Percentiles rank a stretch among this genome's conserved stretches.
Conservation (phyloP, 2,797 vertebrate species). For the Onychomys torridus region DNA sequence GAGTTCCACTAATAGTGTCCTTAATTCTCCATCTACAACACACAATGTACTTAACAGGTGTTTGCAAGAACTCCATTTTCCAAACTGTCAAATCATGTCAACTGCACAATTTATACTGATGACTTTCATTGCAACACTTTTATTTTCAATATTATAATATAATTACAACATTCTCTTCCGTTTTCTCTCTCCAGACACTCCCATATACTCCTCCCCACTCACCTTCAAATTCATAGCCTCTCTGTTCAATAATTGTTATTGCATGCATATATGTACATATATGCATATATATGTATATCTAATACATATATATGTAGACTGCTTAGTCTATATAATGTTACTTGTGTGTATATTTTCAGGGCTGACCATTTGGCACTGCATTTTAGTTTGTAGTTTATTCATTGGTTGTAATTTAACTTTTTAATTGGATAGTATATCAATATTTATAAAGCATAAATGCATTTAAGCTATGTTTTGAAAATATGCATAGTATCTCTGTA, state of each 20-base stretch:
- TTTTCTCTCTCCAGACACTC: neutral
- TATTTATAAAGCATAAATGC: neutral
- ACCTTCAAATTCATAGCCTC: neutral
- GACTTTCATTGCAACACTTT: neutral
- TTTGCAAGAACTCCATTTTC: neutral
- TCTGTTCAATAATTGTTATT: neutral
- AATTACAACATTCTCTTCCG: neutral
- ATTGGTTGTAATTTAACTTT: neutral
- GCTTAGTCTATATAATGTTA: neutral
- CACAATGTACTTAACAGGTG: neutral
- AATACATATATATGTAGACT: neutral
- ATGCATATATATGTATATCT: neutral
- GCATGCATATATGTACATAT: neutral
- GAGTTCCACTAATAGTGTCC: neutral
- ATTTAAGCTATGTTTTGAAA: neutral
- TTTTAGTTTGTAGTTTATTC: neutral
- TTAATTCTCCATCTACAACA: neutral
- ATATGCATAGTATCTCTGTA: neutral
- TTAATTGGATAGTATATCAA: neutral
- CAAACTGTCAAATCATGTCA: neutral
- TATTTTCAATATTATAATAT: neutral
- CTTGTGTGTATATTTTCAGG: neutral
- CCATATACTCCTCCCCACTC: neutral
- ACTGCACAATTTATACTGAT: neutral
- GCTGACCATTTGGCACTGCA: neutral